Conservation (phyloP, 2,113 vertebrate genomes). For the Pan paniscus region DNA sequence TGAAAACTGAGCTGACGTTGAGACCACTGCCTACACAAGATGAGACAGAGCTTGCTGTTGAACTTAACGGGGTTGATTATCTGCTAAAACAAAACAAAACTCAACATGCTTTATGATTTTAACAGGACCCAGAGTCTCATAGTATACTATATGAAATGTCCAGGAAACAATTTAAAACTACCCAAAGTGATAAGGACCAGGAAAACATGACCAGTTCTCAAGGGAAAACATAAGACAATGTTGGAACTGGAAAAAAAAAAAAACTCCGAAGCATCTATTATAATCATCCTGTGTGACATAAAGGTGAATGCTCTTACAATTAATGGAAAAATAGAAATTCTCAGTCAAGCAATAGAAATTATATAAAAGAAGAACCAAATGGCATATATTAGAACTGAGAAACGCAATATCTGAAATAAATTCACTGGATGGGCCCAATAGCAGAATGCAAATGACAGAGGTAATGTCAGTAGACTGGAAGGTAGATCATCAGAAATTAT, state of each 20-base stretch:
- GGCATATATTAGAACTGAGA: slow-evolving; percentile 26
- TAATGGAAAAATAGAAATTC: not conserved
- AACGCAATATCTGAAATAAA: not conserved
- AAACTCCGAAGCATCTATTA: not conserved
- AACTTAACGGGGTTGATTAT: not conserved
- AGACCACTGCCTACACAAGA: not conserved
- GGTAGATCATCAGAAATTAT: not conserved
- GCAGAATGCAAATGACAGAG: not conserved
- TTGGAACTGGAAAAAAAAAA: not conserved
- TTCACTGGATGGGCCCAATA: not conserved
- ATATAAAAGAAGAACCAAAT: not conserved
- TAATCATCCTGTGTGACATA: not conserved
- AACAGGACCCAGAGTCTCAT: not conserved
- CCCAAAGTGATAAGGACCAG: not conserved
- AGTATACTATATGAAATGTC: not conserved
- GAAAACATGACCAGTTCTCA: not conserved
- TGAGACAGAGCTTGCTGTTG: not conserved
- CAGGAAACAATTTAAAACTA: not conserved
- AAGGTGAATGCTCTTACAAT: slow-evolving; percentile 12
- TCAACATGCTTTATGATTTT: not conserved
- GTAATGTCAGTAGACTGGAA: not conserved
- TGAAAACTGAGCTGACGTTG: not conserved
- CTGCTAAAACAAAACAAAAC: not conserved
- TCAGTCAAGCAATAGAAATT: not conserved
- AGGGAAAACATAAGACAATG: not conserved